Conservation (phyloP, 2,113 vertebrate genomes). For the Callospermophilus lateralis region DNA sequence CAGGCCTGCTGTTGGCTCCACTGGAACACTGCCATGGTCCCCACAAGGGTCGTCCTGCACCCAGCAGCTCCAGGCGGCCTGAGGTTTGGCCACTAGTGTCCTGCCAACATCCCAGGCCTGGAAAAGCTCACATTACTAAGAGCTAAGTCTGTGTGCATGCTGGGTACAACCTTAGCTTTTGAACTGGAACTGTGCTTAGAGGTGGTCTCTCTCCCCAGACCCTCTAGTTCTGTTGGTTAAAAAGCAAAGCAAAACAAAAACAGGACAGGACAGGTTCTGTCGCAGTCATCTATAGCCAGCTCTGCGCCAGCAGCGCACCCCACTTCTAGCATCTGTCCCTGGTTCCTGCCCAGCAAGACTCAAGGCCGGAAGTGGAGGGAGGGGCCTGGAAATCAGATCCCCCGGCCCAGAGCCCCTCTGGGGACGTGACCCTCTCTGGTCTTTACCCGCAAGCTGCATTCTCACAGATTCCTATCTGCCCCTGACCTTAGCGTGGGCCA, state of each 20-base stretch:
- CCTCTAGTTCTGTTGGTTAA: background rate
- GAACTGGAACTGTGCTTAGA: background rate
- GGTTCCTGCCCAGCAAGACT: too few relatives aligned
- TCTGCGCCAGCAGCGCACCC: accelerated
- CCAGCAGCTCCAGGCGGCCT: background rate
- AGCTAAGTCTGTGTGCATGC: accelerated
- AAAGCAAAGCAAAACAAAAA: too few relatives aligned
- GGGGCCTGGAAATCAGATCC: background rate
- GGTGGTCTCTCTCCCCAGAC: background rate
- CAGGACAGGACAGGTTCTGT: background rate
- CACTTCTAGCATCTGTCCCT: too few relatives aligned
- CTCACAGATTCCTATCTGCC: background rate
- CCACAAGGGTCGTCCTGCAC: background rate
- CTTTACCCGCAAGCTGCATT: background rate
- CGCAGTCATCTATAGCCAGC: background rate
- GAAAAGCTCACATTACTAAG: background rate
- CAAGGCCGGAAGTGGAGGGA: too few relatives aligned
- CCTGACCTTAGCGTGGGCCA: background rate
- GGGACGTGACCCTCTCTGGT: accelerated
- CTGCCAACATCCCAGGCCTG: background rate
- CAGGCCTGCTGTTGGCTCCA: background rate
- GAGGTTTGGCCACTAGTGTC: too few relatives aligned
- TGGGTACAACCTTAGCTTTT: background rate
- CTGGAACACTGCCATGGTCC: background rate
- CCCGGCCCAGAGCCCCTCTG: background rate